Evolutionary conservation across 1,140 invertebrate genomes (phyloP).

Genomic region (Philaenus spumarius): DNA sequence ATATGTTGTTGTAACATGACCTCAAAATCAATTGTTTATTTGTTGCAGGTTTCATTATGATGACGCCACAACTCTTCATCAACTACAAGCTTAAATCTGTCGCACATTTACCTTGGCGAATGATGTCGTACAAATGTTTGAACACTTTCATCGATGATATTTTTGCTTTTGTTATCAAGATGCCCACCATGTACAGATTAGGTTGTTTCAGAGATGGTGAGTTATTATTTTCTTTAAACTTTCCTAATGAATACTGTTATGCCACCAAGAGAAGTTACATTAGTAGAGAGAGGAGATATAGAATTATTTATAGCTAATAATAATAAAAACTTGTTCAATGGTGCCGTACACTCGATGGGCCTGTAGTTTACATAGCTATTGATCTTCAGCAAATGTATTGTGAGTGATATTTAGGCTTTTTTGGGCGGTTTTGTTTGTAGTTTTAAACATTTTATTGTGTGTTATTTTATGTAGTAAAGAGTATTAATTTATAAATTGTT

Average conservation of each 20-base stretch:
- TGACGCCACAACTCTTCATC: conserved; percentile 99
- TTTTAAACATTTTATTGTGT: no score
- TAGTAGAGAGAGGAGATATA: neutral
- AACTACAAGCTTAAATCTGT: conserved; percentile 99
- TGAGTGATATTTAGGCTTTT: no score
- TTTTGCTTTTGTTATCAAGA: conserved; percentile 99
- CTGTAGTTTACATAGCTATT: no score
- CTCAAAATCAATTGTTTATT: conserved; percentile 15
- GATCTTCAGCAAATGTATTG: no score
- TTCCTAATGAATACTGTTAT: no score
- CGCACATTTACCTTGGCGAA: conserved; percentile 97
- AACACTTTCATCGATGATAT: conserved; percentile 99
- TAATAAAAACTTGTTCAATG: no score
- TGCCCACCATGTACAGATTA: conserved; percentile 94
- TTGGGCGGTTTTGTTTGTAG: no score
- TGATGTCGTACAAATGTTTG: conserved; percentile 99
- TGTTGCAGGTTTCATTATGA: conserved; percentile 90
- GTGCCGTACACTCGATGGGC: no score
- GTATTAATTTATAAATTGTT: no score
- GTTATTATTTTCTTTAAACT: conserved; percentile 24
- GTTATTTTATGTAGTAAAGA: no score
- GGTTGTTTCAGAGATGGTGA: conserved; percentile 94
- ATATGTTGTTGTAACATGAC: no score
- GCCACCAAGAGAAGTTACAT: no score
- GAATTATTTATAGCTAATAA: conserved; percentile 1